Evolutionary conservation across 92 coral and sea anemone species (phyloP).

Genomic region (Bergia sp.): DNA sequence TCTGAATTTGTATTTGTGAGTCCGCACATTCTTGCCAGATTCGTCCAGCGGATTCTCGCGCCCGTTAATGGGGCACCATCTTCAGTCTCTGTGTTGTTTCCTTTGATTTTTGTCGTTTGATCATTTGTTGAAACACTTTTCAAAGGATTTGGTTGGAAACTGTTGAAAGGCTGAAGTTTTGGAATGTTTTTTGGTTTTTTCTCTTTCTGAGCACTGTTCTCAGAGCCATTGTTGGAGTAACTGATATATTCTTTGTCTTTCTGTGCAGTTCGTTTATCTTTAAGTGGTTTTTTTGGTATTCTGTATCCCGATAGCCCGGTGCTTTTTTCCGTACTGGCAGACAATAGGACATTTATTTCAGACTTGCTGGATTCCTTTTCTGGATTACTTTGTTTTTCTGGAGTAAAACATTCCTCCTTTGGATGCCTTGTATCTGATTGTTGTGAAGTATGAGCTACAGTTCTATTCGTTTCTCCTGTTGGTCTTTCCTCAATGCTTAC

Average conservation of each 20-base stretch:
- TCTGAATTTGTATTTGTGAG: background rate
- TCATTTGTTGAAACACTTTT: background rate
- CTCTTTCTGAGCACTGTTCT: background rate
- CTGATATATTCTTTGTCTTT: background rate
- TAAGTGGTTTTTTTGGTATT: background rate
- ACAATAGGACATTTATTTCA: background rate
- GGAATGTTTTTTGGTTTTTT: background rate
- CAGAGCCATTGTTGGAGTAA: background rate
- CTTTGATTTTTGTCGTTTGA: background rate
- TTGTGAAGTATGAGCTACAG: background rate
- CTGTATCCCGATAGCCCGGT: background rate
- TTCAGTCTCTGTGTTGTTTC: background rate
- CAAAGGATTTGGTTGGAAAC: background rate
- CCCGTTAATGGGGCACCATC: background rate
- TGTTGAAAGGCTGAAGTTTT: background rate
- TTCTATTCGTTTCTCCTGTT: background rate
- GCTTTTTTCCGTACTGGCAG: background rate
- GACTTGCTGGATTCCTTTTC: background rate
- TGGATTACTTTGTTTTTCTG: background rate
- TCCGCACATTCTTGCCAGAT: slow-evolving; percentile 17
- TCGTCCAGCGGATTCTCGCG: slow-evolving; percentile 6
- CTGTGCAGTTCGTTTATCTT: background rate
- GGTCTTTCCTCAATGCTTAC: too few relatives aligned
- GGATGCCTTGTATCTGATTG: background rate
- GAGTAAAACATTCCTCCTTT: background rate